Percentiles rank a stretch among this genome's conserved stretches.
Conservation (phyloP, 1,140 invertebrate species). For the Ceratina calcarata region DNA sequence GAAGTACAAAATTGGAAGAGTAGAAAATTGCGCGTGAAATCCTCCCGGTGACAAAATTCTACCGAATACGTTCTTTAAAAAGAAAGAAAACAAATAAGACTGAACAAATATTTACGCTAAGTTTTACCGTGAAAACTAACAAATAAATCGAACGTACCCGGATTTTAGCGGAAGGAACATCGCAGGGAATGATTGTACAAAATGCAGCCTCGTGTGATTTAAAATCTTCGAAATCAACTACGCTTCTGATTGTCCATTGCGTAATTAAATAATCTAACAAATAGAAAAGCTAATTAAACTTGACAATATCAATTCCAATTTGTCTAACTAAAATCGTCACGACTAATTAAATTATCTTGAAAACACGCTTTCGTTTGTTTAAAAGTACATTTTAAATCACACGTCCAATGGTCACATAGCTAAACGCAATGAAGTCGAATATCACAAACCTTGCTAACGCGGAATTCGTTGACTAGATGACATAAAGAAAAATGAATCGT, state of each 20-base stretch:
- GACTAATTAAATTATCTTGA: too few species aligned
- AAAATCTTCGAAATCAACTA: background rate
- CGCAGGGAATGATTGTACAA: conserved; percentile 26
- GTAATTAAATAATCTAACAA: background rate
- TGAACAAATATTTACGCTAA: background rate
- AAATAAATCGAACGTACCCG: background rate
- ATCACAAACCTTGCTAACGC: conserved; percentile 36
- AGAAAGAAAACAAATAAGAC: too few species aligned
- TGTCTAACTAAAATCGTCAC: too few species aligned
- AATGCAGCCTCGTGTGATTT: background rate
- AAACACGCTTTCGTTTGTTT: too few species aligned
- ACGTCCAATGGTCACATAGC: background rate
- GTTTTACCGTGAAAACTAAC: too few species aligned
- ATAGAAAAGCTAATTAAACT: too few species aligned
- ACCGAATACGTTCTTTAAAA: too few species aligned
- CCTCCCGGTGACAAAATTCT: too few species aligned
- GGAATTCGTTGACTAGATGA: conserved; percentile 62
- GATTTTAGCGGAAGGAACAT: conserved; percentile 19
- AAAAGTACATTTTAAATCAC: background rate
- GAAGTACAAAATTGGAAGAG: conserved; percentile 70
- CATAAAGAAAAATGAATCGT: conserved; percentile 26
- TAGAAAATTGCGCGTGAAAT: conserved; percentile 54
- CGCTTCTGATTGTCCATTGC: background rate
- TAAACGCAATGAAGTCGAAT: conserved; percentile 35
- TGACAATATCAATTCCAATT: too few species aligned